phyloP scores from a whole-genome alignment of 1,140 invertebrate species.

The Temnothorax nylanderi region DNA sequence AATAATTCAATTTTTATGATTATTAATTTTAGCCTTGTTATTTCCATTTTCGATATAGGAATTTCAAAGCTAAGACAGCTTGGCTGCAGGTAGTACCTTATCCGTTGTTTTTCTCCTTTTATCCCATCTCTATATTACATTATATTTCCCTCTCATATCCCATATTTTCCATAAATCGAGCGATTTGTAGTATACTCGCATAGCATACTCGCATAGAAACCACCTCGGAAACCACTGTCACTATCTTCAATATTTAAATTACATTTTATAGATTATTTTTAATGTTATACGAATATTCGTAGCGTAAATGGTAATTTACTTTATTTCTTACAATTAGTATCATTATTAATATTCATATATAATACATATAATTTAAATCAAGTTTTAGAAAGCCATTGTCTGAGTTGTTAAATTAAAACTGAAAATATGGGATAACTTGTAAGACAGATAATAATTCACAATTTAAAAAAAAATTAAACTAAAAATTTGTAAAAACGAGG shows the following conservation, averaged over 20 bases:
- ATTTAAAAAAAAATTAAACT: not conserved
- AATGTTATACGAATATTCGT: conserved; percentile 8
- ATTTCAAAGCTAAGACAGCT: not conserved
- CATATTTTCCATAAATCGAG: not conserved
- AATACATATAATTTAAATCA: not conserved
- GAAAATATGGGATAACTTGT: not conserved
- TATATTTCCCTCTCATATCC: not conserved
- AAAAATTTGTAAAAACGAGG: not conserved
- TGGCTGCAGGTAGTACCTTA: not conserved
- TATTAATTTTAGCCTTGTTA: not conserved
- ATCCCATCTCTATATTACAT: not conserved
- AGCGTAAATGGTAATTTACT: not conserved
- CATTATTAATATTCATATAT: not conserved
- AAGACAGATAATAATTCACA: not conserved
- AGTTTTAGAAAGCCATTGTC: not conserved
- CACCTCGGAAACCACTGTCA: not conserved
- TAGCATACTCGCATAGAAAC: too few species aligned
- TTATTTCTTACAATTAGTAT: not conserved
- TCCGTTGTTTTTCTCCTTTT: not conserved
- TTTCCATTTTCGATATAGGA: not conserved
- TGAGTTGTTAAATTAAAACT: not conserved
- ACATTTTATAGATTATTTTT: not conserved
- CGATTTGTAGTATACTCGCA: not conserved
- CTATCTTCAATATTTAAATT: not conserved
- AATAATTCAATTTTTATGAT: not conserved